These are phyloP conservation scores for Rambutsinella grinnellia DNA, from an alignment of 2,888 invertebrate genomes.

Conservation along the genomic window DNA sequence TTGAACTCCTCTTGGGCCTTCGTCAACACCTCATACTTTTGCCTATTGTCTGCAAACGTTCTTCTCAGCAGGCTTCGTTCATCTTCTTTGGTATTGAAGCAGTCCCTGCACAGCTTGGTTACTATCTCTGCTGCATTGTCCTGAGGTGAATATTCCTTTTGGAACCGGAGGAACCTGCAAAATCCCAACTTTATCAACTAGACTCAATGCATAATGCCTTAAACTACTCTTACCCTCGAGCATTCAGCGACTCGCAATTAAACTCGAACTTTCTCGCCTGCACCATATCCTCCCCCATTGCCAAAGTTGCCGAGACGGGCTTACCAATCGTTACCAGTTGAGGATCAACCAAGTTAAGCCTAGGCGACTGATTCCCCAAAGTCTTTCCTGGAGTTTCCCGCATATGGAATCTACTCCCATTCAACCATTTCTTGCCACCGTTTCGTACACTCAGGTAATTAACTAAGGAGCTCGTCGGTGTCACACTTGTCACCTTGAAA, in stretches of 20 bases:
- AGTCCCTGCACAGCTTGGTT: constrained; percentile 73
- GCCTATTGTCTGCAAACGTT: constrained; percentile 68
- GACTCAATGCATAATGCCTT: neutral
- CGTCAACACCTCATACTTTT: constrained; percentile 79
- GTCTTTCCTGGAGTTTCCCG: too few relatives aligned
- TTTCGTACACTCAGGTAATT: too few relatives aligned
- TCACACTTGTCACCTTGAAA: too few relatives aligned
- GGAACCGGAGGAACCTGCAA: constrained; percentile 81
- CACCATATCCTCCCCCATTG: constrained; percentile 49
- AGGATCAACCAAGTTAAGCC: neutral
- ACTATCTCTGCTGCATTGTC: constrained; percentile 76
- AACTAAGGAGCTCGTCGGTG: too few relatives aligned
- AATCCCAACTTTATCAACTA: too few relatives aligned
- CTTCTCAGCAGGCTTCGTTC: constrained; percentile 46
- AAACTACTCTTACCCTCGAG: constrained; percentile 56
- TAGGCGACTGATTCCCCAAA: too few relatives aligned
- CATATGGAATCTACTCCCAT: constrained; percentile 2
- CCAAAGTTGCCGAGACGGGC: constrained; percentile 46
- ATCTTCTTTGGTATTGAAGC: constrained; percentile 61
- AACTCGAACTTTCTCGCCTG: constrained; percentile 53
- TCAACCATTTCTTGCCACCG: too few relatives aligned
- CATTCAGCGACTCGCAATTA: constrained; percentile 55
- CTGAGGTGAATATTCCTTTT: constrained; percentile 82
- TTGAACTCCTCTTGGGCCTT: constrained; percentile 80
- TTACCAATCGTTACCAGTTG: constrained; percentile 10